Base-by-base conservation (phyloP, 1,140 invertebrate genomes). In the Araneus ventricosus region DNA sequence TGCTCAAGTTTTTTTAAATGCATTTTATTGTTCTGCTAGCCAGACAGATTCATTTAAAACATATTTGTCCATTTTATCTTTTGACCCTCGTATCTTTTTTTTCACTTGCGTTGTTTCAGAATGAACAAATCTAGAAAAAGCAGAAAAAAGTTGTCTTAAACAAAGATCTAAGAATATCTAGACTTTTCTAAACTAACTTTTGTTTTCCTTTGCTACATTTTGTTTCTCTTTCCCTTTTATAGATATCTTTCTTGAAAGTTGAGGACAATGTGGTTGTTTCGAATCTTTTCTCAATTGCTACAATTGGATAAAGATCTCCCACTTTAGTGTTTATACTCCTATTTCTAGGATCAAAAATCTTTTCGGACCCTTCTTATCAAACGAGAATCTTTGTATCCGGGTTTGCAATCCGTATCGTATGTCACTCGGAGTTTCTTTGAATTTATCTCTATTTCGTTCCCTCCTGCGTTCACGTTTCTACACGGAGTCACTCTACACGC, bases 241-340 rank as follows among this genome's bases (percentile, higher is more conserved):
- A 34, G 30, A 75, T 37, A 34, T 75, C 34, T 75, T 75, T 75
- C 70, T 34, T 75, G 30, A 75, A 34, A 30, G 17, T 75, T 75
- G 70, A 75, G 70, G 70, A 34, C 70, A 75, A 75, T 75, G 70
- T 37, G 70, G 70, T 75, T 75, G 70, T 75, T 75, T 75, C 70
- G 45, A 84, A 84, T 45, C 41, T 84, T 52, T 84, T 52, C 82
- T 84, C 82, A 84, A 84, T 84, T 84, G 82, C 45, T 52, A n/a
- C 82, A 84, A 84, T 84, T 57, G 82, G 82, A 84, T 84, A 24
- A 84, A 52, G 82, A 84, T 84, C 45, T 52, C 41, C 70, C 30
- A 75, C 30, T 75, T 75, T 37, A 75, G 70, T 75, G 70, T 75
- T 75, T 37, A 84, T 52, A 34, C 34, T 57, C 27, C 39, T 84